Percentiles rank a stretch among this genome's conserved stretches.
phyloP scores from a whole-genome alignment of 2,888 invertebrate species.

The Noctua comes region DNA sequence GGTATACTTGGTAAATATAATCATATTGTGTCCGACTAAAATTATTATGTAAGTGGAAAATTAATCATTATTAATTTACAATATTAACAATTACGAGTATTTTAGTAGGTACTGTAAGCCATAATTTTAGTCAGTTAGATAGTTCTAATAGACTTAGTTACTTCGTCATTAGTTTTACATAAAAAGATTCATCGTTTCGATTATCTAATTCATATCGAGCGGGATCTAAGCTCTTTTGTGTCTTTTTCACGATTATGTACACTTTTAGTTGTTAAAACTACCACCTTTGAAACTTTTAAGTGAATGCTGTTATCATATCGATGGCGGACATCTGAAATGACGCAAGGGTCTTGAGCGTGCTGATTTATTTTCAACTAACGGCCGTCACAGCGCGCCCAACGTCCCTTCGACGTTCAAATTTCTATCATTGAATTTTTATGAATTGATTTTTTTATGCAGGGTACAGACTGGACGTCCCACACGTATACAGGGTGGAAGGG shows the following conservation, averaged over 20 bases:
- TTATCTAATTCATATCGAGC: neutral
- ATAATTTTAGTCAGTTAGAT: slow-evolving; percentile 58
- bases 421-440: neutral
- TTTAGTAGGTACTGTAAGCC: slow-evolving; percentile 48
- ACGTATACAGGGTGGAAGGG: too few species aligned
- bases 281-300: neutral
- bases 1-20: neutral
- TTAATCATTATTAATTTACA: slow-evolving; percentile 43
- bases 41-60: slow-evolving; percentile 47
- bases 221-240: neutral
- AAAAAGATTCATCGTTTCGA: neutral
- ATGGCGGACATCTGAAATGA: neutral
- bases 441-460: neutral
- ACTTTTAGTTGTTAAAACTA: neutral
- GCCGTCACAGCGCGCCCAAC: neutral
- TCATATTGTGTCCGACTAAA: slow-evolving; percentile 34
- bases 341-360: neutral
- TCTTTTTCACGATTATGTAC: neutral
- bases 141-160: slow-evolving; percentile 21
- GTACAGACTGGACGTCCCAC: neutral
- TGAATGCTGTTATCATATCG: neutral
- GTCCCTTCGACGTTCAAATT: neutral
- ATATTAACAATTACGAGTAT: slow-evolving; percentile 27
- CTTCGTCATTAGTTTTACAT: slow-evolving; percentile 36
- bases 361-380: neutral